These are phyloP conservation scores for Panagrolaimus sp. DNA, from an alignment of 1,140 invertebrate species.

Conservation along the genomic window DNA sequence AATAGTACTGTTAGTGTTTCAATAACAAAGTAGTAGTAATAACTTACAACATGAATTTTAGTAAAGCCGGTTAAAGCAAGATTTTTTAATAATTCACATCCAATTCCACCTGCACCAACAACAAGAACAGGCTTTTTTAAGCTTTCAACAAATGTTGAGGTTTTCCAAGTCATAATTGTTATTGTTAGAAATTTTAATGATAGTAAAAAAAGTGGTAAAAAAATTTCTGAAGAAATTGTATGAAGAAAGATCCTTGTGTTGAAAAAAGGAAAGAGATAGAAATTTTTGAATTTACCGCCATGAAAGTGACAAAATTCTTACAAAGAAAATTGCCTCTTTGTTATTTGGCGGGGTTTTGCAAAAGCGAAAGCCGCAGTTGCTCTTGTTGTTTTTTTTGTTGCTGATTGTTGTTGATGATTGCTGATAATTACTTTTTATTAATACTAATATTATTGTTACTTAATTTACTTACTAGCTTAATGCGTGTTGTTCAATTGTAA, in stretches of 20 bases:
- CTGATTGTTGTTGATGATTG: too few relatives aligned
- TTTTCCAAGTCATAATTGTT: conserved; percentile 4
- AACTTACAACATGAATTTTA: conserved; percentile 84
- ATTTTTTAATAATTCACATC: conserved; percentile 96
- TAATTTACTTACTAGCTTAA: too few relatives aligned
- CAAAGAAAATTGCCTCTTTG: background rate
- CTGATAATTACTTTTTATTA: too few relatives aligned
- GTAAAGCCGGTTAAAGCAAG: conserved; percentile 86
- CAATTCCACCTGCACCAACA: conserved; percentile 96
- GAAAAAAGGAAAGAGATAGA: too few relatives aligned
- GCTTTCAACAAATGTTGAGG: background rate
- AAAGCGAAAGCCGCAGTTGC: too few relatives aligned
- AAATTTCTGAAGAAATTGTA: too few relatives aligned
- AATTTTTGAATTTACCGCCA: background rate
- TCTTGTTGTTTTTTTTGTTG: too few relatives aligned
- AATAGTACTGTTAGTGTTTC: conserved; percentile 61
- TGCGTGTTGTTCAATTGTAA: too few relatives aligned
- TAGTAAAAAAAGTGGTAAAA: too few relatives aligned
- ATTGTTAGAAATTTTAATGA: background rate
- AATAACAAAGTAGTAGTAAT: conserved; percentile 11
- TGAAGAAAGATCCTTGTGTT: too few relatives aligned
- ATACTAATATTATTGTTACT: too few relatives aligned
- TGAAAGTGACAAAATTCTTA: background rate
- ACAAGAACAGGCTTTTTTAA: conserved; percentile 66
- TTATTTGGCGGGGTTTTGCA: too few relatives aligned